Evolutionary conservation across 2,797 vertebrate species (phyloP).

Genomic region (Sphaeramia orbicularis): DNA sequence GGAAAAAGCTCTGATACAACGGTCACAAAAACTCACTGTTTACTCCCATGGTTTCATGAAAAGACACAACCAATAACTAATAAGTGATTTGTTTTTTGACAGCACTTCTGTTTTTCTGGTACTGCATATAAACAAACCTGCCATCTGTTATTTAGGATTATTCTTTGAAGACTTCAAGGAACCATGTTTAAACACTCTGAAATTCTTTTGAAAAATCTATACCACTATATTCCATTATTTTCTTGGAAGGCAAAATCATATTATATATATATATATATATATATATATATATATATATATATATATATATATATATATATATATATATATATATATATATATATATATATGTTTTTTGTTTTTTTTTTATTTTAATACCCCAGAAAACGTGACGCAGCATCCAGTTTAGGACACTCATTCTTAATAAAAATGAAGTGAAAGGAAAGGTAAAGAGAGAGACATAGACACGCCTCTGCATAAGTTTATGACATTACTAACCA

Average conservation of each 20-base stretch:
- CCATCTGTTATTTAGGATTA: background rate
- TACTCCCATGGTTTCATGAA: constrained; percentile 36
- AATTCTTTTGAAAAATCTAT: constrained; percentile 9
- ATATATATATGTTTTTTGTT: too few relatives aligned
- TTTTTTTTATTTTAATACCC: constrained; percentile 43
- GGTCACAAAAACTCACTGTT: constrained; percentile 32
- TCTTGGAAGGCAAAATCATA: constrained; percentile 5
- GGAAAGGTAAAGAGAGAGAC: too few relatives aligned
- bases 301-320: too few relatives aligned
- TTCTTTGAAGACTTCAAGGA: constrained; percentile 12
- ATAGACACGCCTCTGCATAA: constrained; percentile 54
- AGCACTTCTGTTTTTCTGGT: constrained; percentile 17
- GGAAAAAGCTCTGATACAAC: constrained; percentile 36
- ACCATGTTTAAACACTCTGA: constrained; percentile 20
- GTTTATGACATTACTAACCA: constrained; percentile 59
- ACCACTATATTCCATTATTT: constrained; percentile 17
- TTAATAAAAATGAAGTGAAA: constrained; percentile 49
- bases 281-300: too few relatives aligned
- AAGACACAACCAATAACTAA: constrained; percentile 36
- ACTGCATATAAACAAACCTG: constrained; percentile 17
- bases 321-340: too few relatives aligned
- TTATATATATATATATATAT: too few relatives aligned
- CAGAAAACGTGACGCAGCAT: constrained; percentile 48
- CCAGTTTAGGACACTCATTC: constrained; percentile 41
- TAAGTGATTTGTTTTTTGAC: constrained; percentile 32